Conservation (phyloP, 2,888 invertebrate genomes). For the Phoenoteleia sp. region DNA sequence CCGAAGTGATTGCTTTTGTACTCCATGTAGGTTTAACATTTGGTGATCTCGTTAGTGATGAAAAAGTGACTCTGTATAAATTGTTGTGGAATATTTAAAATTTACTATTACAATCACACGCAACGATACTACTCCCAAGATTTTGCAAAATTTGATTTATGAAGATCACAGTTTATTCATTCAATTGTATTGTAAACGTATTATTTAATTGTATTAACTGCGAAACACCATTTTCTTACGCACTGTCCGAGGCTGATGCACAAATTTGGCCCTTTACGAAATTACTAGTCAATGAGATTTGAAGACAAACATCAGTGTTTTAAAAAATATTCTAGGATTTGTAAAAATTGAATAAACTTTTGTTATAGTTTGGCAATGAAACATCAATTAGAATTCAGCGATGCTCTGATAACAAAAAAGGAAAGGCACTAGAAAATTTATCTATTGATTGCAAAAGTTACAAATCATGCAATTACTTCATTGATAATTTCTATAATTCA, state of each 20-base stretch:
- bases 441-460: neutral
- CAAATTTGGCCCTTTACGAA: constrained; percentile 1
- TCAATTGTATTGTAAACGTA: neutral
- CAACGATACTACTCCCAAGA: neutral
- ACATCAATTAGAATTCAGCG: constrained; percentile 2
- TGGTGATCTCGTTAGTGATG: neutral
- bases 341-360: neutral
- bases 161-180: neutral
- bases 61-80: neutral
- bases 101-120: neutral
- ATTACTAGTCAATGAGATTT: constrained; percentile 3
- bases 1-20: constrained; percentile 16
- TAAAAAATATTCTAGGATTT: neutral
- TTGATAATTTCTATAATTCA: neutral
- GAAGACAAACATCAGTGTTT: neutral
- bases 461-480: neutral
- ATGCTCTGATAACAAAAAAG: neutral
- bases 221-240: neutral
- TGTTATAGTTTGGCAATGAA: neutral
- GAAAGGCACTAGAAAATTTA: neutral
- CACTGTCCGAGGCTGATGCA: neutral
- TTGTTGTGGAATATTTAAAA: neutral
- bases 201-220: no score
- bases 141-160: neutral
- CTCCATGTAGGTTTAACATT: constrained; percentile 5